Base-by-base conservation (phyloP, 1,140 invertebrate species). In the Anoplolepis gracilipes region DNA sequence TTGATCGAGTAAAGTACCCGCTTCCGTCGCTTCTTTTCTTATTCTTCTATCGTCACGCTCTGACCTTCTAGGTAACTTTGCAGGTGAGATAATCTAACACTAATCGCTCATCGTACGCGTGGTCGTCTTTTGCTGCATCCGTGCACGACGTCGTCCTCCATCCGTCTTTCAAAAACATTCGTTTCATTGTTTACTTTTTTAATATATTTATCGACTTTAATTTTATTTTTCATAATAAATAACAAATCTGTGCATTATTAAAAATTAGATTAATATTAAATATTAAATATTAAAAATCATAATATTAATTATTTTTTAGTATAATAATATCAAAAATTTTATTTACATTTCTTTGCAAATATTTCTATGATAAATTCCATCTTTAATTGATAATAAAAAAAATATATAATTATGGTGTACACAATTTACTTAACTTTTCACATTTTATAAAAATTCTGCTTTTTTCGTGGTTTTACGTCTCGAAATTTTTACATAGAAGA, bases 61-160 rank as follows among this genome's bases (percentile, higher is more conserved):
- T 46, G 49, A 67, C 57, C 79, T 81, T 78, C 77, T 72, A 84
- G 87, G 87, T 91, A 85, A 90, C 90, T 90, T 86, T 81, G 72
- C 84, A 91, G 90, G 90, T 91, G 67, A 82, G 67, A 82, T 82
- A 82, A 72, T 79, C 62, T 13, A 69, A 28, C 64, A 2, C 16
- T 82, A 73, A 82, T 82, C 78, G 49, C 36, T 67, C 65, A 57
- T 57, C 7, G 67, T 13, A 25, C 49, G 25, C 78, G 49, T n/a
- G 22, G 4, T 65, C 11, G 46, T 13, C n/a, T 70, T 42, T n/a
- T 1, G 25, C 69, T 46, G 42, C 19, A 59, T 39, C 19, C 13
- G 64, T 22, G 53, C 49, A 19, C 49, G 49, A 72, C 25, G 13
- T 46, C 36, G n/a, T 46, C 28, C 46, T 55, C 16, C 16, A 19